A percentile compares a stretch with the other conserved stretches of the same genome.
Evolutionary conservation across 1,140 invertebrate genomes (phyloP).

Genomic region (Teleogryllus occipitalis): DNA sequence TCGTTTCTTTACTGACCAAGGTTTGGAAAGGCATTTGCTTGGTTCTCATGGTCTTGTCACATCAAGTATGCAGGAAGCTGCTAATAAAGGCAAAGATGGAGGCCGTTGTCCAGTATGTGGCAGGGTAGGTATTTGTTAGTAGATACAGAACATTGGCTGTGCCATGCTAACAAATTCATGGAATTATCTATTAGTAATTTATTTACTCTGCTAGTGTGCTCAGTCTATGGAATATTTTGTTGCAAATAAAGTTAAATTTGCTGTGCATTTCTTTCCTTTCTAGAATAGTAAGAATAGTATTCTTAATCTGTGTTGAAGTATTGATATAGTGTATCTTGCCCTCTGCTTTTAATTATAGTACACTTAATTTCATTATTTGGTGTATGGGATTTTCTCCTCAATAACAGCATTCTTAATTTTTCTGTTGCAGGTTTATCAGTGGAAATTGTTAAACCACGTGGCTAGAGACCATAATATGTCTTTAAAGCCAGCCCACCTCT

Average conservation of each 20-base stretch:
- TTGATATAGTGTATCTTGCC: no score
- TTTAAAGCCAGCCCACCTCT: conserved; percentile 82
- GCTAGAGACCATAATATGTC: conserved; percentile 84
- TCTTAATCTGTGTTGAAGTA: no score
- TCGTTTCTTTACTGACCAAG: conserved; percentile 71
- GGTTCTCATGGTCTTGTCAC: conserved; percentile 90
- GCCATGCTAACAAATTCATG: no score
- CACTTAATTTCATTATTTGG: no score
- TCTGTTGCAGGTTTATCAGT: conserved; percentile 71
- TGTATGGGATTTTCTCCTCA: no score
- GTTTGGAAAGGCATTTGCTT: conserved; percentile 82
- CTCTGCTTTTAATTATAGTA: no score
- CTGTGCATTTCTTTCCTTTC: not conserved
- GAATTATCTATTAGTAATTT: no score
- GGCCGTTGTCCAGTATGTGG: conserved; percentile 89
- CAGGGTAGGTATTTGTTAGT: conserved; percentile 45
- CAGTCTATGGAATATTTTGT: no score
- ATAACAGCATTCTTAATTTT: conserved; percentile 12
- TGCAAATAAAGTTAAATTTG: not conserved
- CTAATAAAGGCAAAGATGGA: conserved; percentile 88
- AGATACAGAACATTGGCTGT: not conserved
- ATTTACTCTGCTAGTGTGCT: no score
- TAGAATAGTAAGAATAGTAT: no score
- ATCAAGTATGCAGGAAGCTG: conserved; percentile 90
- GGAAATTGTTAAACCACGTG: conserved; percentile 85